Base-by-base conservation (phyloP, 2,888 invertebrate species). In the Cheilosia vulpina region DNA sequence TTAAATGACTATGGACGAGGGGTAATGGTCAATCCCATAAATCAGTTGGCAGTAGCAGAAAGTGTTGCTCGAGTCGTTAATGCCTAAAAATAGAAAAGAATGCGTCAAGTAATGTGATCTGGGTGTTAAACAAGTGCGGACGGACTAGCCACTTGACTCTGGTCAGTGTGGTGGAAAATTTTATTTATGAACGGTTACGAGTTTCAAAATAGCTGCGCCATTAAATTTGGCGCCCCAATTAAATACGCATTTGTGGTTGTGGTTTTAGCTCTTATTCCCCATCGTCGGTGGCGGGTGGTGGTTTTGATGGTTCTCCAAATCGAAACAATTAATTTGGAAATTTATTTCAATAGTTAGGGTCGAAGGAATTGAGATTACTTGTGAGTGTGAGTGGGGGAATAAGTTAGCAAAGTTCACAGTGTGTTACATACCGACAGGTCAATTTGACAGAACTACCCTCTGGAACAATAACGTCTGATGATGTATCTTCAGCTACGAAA, bases 381-480 rank as follows among this genome's bases (percentile, higher is more conserved):
- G 43, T 45, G 53, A 63, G 43, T 2, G 45, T 0, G 9, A 13
- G 11, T 2, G 9, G 2, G 13, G 38, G 38, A 13, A 3, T 4
- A 38, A 38, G 38, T 38, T n/a, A 45, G 17, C 45, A 47, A 47
- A 6, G 17, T 17, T 47, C 9, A 2, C 9, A 17, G 19, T 52
- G 19, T 52, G 21, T 31, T 81, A 91, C 91, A 89, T 90, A 92
- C 92, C 92, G 93, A 90, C 96, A 96, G 50, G 94, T 94, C 75
- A 95, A 92, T 88, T 93, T 94, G 13, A 94, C 95, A 0, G 94
- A 94, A 45, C 96, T 96, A 69, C 97, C 97, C 93, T 98, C 98
- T 31, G 96, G 95, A 38, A 97, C 96, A 94, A 96, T 96, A 15
- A 97, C 94, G 91, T 98, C 98, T 0, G 97, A 96, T n/a, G 97